Evolutionary conservation across 2,113 vertebrate genomes (phyloP), one percentile per base, ranked within the genome.

Genomic region (Caloenas nicobarica): DNA sequence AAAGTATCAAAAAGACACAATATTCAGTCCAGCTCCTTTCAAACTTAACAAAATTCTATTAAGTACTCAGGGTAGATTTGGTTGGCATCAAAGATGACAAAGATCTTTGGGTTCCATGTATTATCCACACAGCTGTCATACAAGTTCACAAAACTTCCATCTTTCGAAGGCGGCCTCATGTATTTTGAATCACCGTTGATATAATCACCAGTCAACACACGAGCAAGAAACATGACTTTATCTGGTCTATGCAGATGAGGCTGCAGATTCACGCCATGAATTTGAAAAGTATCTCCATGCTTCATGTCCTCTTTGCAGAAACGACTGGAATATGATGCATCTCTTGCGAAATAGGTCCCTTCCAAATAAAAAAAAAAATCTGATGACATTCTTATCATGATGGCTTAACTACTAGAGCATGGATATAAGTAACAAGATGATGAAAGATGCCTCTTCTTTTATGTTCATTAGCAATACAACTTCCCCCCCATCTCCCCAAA

Each of bases 91-190:
- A 99, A 99, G 92, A 99, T 98, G 62, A 99, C 99, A 82, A 99
- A 99, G 95, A 99, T 99, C 98, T 99, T 99, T 92, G 99, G 99
- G 86, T 99, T 99, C 97, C 98, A 98, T 81, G 98, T 98, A 29
- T 99, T 99, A 85, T 99, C 99, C 97, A 99, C 99, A 65, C 99
- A 99, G 97, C 99, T 99, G 98, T 99, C 99, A 21, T 98, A 99
- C 61, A 99, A 98, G 97, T 99, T 99, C 94, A 99, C 98, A 91
- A 99, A 98, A 96, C 98, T 99, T 87, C 98, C 98, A 26, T 99
- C 99, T 96, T 99, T 99, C 61, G 99, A 99, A 77, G 99, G 99
- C 15, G 99, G 99, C 50, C 99, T 98, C 96, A 99, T 98, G 88
- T 99, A 99, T 90, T 98, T 98, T 28, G 98, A 98, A 72, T 99